Evolutionary conservation across 2,888 invertebrate species (phyloP), one percentile per base, ranked within the genome.

Genomic region (Luffia ferchaultella): DNA sequence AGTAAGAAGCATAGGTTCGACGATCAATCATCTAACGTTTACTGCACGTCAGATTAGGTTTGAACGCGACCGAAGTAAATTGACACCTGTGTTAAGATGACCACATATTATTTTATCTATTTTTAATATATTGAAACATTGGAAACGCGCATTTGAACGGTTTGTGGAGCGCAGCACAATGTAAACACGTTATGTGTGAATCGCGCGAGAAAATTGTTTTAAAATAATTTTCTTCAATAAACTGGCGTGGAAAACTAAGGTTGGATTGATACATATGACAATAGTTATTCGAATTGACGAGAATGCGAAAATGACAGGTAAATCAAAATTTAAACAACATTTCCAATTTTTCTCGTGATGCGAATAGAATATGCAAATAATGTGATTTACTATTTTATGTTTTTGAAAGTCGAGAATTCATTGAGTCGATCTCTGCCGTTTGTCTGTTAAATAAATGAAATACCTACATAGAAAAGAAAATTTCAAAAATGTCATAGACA

Each of bases 41-140:
- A 71, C 70, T 68, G 64, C 55, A 67, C 58, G 73, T 76, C 73
- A 65, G 75, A 76, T 78, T 75, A 75, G 63, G 68, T 75, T 72
- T 70, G 65, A 62, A 65, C 64, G 64, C 64, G 62, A 62, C 30
- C 64, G 59, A 62, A 60, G 68, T 70, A 73, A 76, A 67, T 62
- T 68, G 73, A 76, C 70, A 67, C 68, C 46, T 65, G 63, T 59
- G 57, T 61, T 59, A 53, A 53, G 61, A 58, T 60, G 58, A 60
- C 57, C 45, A 42, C 43, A 45, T 30, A 7, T 7, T n/a, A n/a
- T 43, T 16, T 17, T 20, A 44, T 44, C 15, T 46, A n/a, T 20
- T 20, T 16, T 20, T 9, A 5, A 46, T 15, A 15, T 19, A 12
- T 30, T 30, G 30, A 30, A 3, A 30, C 12, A 30, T 30, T 30